A percentile compares a stretch with the other conserved stretches of the same genome.
Conservation (phyloP, 2,888 invertebrate genomes). For the Nomada fucata region DNA sequence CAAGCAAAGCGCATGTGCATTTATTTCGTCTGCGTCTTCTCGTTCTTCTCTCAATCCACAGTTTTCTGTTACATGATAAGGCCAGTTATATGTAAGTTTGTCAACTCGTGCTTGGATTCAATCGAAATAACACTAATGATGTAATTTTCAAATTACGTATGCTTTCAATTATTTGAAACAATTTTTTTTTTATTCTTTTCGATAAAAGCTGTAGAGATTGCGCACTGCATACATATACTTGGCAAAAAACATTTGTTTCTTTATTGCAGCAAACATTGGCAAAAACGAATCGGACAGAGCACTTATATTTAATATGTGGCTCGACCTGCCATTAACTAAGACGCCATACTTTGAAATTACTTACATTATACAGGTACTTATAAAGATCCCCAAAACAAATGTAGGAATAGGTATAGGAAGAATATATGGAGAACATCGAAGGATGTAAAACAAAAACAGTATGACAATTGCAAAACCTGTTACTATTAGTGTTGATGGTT, state of each 20-base stretch:
- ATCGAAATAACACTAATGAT: not conserved
- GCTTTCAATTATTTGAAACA: no score
- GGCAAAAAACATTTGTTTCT: not conserved
- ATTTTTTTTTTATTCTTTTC: no score
- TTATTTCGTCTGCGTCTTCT: slow-evolving; percentile 41
- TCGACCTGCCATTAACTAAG: slow-evolving; percentile 61
- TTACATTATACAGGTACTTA: slow-evolving; percentile 26
- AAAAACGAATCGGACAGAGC: slow-evolving; percentile 67
- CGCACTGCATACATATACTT: no score
- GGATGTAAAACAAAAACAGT: no score
- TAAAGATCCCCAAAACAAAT: not conserved
- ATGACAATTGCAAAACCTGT: no score
- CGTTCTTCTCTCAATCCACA: slow-evolving; percentile 35
- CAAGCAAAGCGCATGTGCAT: slow-evolving; percentile 6
- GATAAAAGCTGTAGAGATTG: no score
- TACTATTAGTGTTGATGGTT: no score
- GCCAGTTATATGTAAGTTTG: slow-evolving; percentile 42
- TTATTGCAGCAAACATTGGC: slow-evolving; percentile 31
- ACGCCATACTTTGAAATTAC: slow-evolving; percentile 38
- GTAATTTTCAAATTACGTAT: no score
- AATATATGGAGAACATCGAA: no score
- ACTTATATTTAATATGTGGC: slow-evolving; percentile 71
- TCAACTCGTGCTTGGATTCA: not conserved
- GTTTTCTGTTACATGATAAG: slow-evolving; percentile 11
- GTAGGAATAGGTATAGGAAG: no score